Percentiles rank a stretch among this genome's conserved stretches.
Evolutionary conservation across 2,113 vertebrate genomes (phyloP).

Genomic region (Dolichotis patagonum): DNA sequence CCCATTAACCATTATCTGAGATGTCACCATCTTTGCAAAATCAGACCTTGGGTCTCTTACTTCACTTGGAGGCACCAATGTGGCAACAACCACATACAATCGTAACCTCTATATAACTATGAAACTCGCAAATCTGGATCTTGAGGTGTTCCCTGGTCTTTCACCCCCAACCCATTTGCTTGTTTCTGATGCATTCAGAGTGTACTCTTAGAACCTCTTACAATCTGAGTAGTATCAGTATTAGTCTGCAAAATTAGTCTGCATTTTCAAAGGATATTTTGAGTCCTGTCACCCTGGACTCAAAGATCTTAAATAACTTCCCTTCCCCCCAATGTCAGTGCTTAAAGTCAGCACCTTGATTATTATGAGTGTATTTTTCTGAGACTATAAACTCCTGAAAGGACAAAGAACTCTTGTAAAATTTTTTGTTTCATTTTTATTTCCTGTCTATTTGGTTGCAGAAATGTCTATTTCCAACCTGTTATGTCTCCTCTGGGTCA

Average conservation of each 20-base stretch:
- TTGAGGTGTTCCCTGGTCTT: neutral
- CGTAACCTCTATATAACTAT: neutral
- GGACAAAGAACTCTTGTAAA: neutral
- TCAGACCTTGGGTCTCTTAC: neutral
- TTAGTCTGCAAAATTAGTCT: neutral
- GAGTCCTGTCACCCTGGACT: too few relatives aligned
- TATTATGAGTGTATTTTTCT: neutral
- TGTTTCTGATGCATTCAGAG: neutral
- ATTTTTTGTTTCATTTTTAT: too few relatives aligned
- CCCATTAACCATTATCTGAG: neutral
- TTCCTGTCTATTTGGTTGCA: neutral
- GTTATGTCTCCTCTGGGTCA: accelerated
- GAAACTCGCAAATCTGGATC: neutral
- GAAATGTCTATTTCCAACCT: neutral
- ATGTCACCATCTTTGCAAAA: neutral
- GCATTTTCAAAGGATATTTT: neutral
- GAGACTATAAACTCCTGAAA: neutral
- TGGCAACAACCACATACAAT: neutral
- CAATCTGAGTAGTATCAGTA: too few relatives aligned
- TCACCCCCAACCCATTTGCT: neutral
- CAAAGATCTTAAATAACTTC: neutral
- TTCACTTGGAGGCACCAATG: neutral
- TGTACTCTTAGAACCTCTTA: neutral
- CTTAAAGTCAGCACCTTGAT: neutral
- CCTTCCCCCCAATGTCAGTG: neutral